These are phyloP conservation scores for Sigmodon hispidus DNA, from an alignment of 2,113 vertebrate species.

Conservation along the genomic window DNA sequence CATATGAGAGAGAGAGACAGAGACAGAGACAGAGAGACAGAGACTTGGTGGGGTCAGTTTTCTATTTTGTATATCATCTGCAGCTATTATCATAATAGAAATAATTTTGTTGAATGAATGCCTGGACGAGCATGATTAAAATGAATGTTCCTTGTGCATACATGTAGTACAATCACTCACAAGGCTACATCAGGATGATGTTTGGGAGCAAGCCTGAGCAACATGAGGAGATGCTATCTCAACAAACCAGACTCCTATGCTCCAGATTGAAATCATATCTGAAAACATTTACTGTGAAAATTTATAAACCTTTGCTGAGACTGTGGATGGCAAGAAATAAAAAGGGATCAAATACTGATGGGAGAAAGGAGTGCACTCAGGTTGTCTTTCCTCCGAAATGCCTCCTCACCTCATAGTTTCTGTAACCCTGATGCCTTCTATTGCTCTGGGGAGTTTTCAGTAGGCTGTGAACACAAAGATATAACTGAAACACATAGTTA, in stretches of 20 bases:
- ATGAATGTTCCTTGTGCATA: too few relatives aligned
- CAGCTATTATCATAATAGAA: background rate
- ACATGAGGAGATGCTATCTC: background rate
- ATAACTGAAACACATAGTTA: background rate
- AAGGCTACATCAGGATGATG: background rate
- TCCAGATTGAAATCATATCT: background rate
- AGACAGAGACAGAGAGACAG: background rate
- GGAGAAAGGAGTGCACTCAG: background rate
- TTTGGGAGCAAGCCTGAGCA: background rate
- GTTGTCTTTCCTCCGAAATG: background rate
- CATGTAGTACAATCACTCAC: background rate
- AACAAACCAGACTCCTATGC: background rate
- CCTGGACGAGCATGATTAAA: background rate
- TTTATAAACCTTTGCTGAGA: background rate
- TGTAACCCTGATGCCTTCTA: background rate
- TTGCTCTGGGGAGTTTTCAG: background rate
- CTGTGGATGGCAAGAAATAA: background rate
- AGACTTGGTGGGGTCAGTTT: background rate
- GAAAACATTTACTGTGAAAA: background rate
- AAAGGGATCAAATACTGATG: background rate
- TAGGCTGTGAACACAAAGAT: background rate
- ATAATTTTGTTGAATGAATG: constrained; percentile 30
- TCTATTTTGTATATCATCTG: background rate
- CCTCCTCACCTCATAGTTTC: background rate
- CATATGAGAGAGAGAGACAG: background rate